Percentiles rank a stretch among this genome's conserved stretches.
These are phyloP conservation scores for Contarinia nasturtii DNA, from an alignment of 1,140 invertebrate species.

Conservation along the genomic window DNA sequence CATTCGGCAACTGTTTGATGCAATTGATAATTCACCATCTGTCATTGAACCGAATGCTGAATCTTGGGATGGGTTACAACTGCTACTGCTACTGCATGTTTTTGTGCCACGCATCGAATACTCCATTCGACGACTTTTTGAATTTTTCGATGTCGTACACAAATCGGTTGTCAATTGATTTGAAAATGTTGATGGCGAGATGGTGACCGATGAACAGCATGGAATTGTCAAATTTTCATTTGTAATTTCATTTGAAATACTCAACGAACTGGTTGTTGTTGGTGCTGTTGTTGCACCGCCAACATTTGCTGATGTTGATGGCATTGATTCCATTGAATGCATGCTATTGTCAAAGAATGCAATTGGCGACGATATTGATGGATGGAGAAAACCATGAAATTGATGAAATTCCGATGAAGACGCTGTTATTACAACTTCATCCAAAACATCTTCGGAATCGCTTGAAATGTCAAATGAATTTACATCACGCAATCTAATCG, in stretches of 20 bases:
- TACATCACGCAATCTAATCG: slow-evolving; percentile 4
- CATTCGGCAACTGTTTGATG: slow-evolving; percentile 19
- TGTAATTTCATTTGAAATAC: not conserved
- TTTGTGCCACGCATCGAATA: slow-evolving; percentile 22
- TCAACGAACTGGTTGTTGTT: not conserved
- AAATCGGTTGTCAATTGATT: slow-evolving; percentile 22
- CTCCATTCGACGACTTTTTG: slow-evolving; percentile 20
- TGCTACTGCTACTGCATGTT: slow-evolving; percentile 21
- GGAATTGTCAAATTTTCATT: not conserved
- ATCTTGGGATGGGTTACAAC: slow-evolving; percentile 24
- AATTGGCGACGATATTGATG: slow-evolving; percentile 9
- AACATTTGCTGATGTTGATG: no score
- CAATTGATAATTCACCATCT: slow-evolving; percentile 22
- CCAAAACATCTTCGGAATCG: slow-evolving; percentile 23
- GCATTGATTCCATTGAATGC: slow-evolving; percentile 2
- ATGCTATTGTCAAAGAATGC: slow-evolving; percentile 3
- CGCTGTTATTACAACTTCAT: slow-evolving; percentile 20
- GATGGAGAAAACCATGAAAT: slow-evolving; percentile 6
- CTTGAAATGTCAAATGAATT: slow-evolving; percentile 25
- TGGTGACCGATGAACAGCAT: no score
- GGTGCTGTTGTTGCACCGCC: no score
- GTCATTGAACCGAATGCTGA: slow-evolving; percentile 23
- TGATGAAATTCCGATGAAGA: slow-evolving; percentile 7
- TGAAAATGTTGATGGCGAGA: slow-evolving; percentile 5
- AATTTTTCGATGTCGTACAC: slow-evolving; percentile 22